Percentiles rank a stretch among this genome's conserved stretches.
Conservation (phyloP, 2,113 vertebrate genomes). For the Neoarius graeffei region DNA sequence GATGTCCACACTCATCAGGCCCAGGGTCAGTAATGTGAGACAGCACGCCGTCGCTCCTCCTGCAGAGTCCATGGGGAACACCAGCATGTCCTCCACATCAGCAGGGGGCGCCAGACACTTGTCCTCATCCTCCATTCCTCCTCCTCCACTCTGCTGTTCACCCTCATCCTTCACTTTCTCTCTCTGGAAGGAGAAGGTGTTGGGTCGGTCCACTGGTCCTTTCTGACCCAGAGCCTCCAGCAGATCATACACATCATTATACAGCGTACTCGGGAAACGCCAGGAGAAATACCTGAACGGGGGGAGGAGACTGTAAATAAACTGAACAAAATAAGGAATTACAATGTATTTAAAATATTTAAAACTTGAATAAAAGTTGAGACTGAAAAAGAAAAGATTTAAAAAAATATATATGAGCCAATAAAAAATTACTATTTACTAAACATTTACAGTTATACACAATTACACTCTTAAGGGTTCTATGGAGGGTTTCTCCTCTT, state of each 20-base stretch:
- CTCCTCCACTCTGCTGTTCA: neutral
- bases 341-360: neutral
- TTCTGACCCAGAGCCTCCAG: conserved; percentile 70
- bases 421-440: neutral
- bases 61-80: conserved; percentile 80
- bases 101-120: neutral
- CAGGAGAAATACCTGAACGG: conserved; percentile 83
- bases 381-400: neutral
- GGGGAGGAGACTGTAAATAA: neutral
- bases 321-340: neutral
- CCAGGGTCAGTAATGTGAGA: conserved; percentile 84
- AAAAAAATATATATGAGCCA: neutral
- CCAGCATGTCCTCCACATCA: conserved; percentile 68
- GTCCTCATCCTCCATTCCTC: neutral
- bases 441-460: neutral
- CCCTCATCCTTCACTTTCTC: conserved; percentile 53
- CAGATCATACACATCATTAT: conserved; percentile 83
- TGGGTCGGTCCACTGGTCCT: conserved; percentile 64
- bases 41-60: conserved; percentile 82
- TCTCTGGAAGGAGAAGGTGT: conserved; percentile 70
- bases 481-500: neutral
- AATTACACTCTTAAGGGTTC: too few relatives aligned
- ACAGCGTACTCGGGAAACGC: conserved; percentile 84
- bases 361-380: neutral
- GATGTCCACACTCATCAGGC: conserved; percentile 80